These are phyloP conservation scores for Lasioglossum baleicum DNA, from an alignment of 1,140 invertebrate species.

Conservation along the genomic window DNA sequence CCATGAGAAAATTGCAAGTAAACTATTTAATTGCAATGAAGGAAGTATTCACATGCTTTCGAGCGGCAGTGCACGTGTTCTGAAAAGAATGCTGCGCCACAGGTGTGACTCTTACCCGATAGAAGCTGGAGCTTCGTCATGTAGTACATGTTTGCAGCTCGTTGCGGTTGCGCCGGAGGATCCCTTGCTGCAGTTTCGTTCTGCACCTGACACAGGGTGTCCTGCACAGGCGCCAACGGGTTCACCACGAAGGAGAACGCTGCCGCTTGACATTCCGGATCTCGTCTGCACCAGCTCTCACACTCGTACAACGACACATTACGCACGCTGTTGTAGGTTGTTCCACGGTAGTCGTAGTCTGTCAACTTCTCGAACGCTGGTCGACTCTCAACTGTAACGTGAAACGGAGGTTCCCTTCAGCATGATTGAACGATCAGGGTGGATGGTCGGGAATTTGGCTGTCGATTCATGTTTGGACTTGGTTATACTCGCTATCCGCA, in stretches of 20 bases:
- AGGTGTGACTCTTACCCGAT: conserved; percentile 82
- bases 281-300: conserved; percentile 95
- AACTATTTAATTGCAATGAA: no score
- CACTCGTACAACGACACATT: conserved; percentile 96
- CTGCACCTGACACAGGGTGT: conserved; percentile 94
- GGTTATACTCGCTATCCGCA: no score
- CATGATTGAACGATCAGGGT: no score
- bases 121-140: conserved; percentile 95
- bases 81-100: no score
- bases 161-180: conserved; percentile 88
- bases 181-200: conserved; percentile 95
- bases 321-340: conserved; percentile 94
- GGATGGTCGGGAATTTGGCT: no score
- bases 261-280: conserved; percentile 93
- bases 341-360: conserved; percentile 93
- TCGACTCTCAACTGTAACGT: conserved; percentile 82
- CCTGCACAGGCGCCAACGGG: conserved; percentile 93
- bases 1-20: no score
- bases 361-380: conserved; percentile 96
- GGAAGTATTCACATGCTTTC: no score
- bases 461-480: no score
- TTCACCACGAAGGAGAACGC: conserved; percentile 96
- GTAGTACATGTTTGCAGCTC: conserved; percentile 95
- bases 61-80: no score
- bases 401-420: background rate